Conservation (phyloP, 2,113 vertebrate genomes). For the Zingel zingel region DNA sequence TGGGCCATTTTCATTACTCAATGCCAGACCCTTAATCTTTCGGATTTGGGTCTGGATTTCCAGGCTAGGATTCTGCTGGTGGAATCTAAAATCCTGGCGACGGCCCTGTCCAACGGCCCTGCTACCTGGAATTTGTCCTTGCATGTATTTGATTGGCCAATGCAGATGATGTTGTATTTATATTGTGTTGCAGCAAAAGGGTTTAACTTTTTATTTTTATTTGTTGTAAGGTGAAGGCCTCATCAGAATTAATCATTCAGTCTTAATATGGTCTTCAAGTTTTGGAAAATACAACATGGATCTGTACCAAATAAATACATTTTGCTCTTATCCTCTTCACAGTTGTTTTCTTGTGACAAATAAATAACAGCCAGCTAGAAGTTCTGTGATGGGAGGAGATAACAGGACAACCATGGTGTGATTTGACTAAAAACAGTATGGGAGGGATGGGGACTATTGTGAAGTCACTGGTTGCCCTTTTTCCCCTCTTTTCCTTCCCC, state of each 20-base stretch:
- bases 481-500: slow-evolving; percentile 3
- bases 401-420: slow-evolving; percentile 22
- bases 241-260: background rate
- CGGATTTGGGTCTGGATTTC: too few species aligned
- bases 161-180: slow-evolving; percentile 1
- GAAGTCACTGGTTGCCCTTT: slow-evolving; percentile 43
- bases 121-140: background rate
- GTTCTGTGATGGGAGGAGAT: slow-evolving; percentile 42
- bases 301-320: too few species aligned
- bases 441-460: slow-evolving; percentile 33
- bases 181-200: background rate
- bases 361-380: slow-evolving; percentile 17
- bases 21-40: too few species aligned
- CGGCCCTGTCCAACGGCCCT: background rate
- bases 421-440: slow-evolving; percentile 45
- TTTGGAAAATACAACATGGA: background rate
- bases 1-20: too few species aligned
- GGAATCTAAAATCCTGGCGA: background rate
- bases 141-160: background rate
- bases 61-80: background rate
- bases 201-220: background rate
- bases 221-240: background rate
- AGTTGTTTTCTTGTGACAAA: background rate
- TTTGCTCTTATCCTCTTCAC: background rate
- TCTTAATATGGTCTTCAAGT: background rate